Evolutionary conservation across 2,888 invertebrate species (phyloP).

Genomic region (Melikaiella ostensackeni): DNA sequence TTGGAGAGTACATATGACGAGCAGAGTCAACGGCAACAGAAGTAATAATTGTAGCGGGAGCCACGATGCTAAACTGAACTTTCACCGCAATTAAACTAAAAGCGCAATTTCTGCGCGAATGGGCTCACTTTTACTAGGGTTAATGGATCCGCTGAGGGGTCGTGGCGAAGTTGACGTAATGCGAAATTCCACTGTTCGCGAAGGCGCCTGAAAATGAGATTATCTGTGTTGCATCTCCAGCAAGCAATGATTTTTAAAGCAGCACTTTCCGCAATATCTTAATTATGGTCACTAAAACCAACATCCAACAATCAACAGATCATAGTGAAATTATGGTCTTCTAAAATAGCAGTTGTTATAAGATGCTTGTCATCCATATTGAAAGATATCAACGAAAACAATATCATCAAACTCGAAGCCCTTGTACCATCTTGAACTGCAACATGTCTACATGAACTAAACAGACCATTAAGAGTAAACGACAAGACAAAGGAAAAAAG

Average conservation of each 20-base stretch:
- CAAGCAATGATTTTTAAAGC: no score
- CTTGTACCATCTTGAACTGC: background rate
- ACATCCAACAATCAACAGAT: background rate
- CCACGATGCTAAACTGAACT: slow-evolving; percentile 56
- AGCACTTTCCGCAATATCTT: no score
- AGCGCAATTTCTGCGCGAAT: slow-evolving; percentile 62
- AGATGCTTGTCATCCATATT: background rate
- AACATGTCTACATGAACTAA: slow-evolving; percentile 9
- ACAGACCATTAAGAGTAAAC: slow-evolving; percentile 8
- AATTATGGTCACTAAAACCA: no score
- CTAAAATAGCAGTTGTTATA: background rate
- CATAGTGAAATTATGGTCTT: background rate
- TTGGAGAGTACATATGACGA: background rate
- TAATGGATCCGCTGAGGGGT: slow-evolving; percentile 60
- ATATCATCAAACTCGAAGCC: background rate
- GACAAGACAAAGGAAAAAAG: slow-evolving; percentile 20
- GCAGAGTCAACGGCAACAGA: background rate
- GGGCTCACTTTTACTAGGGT: slow-evolving; percentile 59
- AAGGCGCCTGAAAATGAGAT: background rate
- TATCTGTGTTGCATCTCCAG: background rate
- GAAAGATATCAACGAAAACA: background rate
- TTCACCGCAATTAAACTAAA: slow-evolving; percentile 69
- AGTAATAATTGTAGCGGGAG: slow-evolving; percentile 21
- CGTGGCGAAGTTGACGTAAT: slow-evolving; percentile 52
- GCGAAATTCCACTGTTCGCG: slow-evolving; percentile 39